These are phyloP conservation scores for Xyliphius kryptos DNA, from an alignment of 2,113 vertebrate genomes.

Conservation along the genomic window DNA sequence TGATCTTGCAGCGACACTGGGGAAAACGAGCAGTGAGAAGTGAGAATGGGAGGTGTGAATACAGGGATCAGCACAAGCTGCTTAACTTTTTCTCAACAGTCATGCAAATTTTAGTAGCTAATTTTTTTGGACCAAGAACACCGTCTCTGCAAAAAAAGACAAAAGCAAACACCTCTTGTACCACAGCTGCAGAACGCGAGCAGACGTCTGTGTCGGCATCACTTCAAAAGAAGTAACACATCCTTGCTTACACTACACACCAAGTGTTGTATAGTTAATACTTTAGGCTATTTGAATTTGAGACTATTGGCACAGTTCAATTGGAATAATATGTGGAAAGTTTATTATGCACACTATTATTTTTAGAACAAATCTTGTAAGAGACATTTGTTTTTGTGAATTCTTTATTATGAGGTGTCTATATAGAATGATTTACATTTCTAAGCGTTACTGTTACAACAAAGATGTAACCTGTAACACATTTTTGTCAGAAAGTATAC, in stretches of 20 bases:
- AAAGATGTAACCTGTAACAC: no score
- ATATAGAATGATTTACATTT: no score
- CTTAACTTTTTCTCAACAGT: constrained; percentile 22
- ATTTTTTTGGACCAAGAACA: constrained; percentile 21
- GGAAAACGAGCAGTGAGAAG: constrained; percentile 35
- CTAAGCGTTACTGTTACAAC: no score
- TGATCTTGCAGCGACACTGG: constrained; percentile 29
- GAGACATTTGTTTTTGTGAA: no score
- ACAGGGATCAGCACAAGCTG: constrained; percentile 7
- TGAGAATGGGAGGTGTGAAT: constrained; percentile 37
- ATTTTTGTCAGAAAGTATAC: no score
- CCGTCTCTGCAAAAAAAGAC: constrained; percentile 18
- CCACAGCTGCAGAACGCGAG: constrained; percentile 1
- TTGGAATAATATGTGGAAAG: no score
- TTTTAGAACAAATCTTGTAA: no score
- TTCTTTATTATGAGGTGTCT: no score
- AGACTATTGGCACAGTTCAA: no score
- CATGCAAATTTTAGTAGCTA: constrained; percentile 38
- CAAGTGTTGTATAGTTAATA: background rate
- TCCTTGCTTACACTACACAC: constrained; percentile 1
- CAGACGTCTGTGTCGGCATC: constrained; percentile 3
- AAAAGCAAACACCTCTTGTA: constrained; percentile 13
- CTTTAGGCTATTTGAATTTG: background rate
- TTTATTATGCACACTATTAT: no score
- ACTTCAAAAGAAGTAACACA: constrained; percentile 26